These are phyloP conservation scores for Heliconius charithonia DNA, from an alignment of 2,888 invertebrate genomes.

Conservation along the genomic window DNA sequence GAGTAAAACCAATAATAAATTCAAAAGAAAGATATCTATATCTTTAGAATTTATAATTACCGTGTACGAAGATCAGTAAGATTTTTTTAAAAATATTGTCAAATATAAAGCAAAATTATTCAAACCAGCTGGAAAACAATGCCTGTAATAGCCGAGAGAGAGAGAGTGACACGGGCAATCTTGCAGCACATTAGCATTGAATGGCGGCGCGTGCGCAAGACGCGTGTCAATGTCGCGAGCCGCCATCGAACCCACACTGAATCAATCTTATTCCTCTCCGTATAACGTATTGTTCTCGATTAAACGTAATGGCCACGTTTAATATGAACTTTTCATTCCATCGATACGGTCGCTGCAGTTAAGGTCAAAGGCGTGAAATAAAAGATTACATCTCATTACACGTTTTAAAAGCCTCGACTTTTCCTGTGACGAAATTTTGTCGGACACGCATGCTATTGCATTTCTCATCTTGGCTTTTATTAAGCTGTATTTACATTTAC, in stretches of 20 bases:
- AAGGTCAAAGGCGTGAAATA: conserved; percentile 48
- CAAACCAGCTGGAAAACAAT: conserved; percentile 62
- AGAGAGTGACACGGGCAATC: conserved; percentile 72
- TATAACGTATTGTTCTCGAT: conserved; percentile 77
- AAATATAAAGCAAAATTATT: conserved; percentile 39
- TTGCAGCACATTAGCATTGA: conserved; percentile 82
- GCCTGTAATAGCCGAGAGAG: conserved; percentile 69
- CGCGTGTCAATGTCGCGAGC: conserved; percentile 68
- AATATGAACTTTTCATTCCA: conserved; percentile 66
- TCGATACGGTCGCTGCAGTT: conserved; percentile 36
- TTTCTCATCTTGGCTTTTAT: conserved; percentile 27
- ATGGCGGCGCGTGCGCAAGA: conserved; percentile 73
- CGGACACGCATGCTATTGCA: conserved; percentile 37
- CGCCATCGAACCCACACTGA: conserved; percentile 57
- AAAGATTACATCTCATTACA: conserved; percentile 45
- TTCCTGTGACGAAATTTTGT: conserved; percentile 47
- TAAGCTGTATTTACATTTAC: conserved; percentile 24
- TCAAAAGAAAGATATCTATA: too few species aligned
- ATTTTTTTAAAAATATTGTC: neutral
- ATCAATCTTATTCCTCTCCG: conserved; percentile 64
- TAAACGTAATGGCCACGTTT: conserved; percentile 74
- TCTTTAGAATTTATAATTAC: too few species aligned
- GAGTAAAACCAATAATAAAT: too few species aligned
- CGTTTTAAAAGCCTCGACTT: conserved; percentile 40
- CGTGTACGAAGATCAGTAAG: neutral